Evolutionary conservation across 2,888 invertebrate genomes (phyloP), one percentile per base, ranked within the genome.

Genomic region (Phaonia tiefii): DNA sequence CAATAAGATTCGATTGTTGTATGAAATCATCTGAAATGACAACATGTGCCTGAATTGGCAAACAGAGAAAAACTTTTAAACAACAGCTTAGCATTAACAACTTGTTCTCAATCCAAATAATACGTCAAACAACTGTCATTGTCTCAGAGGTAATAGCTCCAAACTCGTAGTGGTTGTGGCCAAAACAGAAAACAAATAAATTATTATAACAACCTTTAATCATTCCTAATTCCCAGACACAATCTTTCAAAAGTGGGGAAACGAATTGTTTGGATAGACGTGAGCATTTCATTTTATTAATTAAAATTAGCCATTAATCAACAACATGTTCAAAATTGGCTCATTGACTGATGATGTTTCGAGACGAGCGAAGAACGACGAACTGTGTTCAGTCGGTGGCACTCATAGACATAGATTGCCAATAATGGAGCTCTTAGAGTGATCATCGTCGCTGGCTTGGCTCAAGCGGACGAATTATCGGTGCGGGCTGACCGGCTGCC

Each of bases 231-330:
- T 46, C 44, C 65, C 25, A 25, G 65, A 25, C 46, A 65, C 65
- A 54, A 54, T 54, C 54, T 25, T 54, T 54, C 54, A 54, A 25
- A 25, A 54, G 11, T 54, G 17, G 25, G 25, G 25, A 54, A 54
- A 54, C 56, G 17, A 75, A 31, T 63, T 69, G 7, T 11, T 51
- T 20, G 26, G 22, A 54, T 25, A 54, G 63, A 51, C 15, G 58
- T 49, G 76, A 70, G 73, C 25, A 70, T 78, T 65, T 71, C 37
- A 63, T 78, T 80, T 56, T 60, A 80, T 80, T 83, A 75, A 80
- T 80, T 83, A 78, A 83, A 75, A 72, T 78, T 66, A 70, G 69
- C 73, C 65, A 80, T 83, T 80, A 80, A 83, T 83, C 83, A 83
- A 78, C 63, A 80, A 74, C 80, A 74, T 77, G 77, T 80, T 82